Conservation (phyloP, 1,140 invertebrate genomes). For the Agrypnia vestita region DNA sequence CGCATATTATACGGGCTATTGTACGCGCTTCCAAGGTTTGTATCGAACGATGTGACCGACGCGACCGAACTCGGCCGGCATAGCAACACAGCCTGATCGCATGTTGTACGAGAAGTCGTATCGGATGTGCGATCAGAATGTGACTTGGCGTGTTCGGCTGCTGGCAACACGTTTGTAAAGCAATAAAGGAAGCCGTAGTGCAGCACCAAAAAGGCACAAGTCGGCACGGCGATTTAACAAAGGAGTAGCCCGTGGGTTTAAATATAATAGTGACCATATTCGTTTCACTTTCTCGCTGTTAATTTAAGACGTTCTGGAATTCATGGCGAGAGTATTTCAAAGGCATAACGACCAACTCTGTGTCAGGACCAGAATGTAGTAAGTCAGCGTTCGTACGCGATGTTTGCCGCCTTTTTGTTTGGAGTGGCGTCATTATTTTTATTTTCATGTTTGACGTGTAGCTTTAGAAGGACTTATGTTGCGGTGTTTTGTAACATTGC, state of each 20-base stretch:
- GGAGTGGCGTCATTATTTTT: slow-evolving; percentile 31
- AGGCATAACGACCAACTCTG: slow-evolving; percentile 37
- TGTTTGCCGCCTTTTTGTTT: slow-evolving; percentile 20
- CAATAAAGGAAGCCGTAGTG: slow-evolving; percentile 34
- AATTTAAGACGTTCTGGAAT: slow-evolving; percentile 41
- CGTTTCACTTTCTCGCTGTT: background rate
- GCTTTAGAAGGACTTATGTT: slow-evolving; percentile 43
- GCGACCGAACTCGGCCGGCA: slow-evolving; percentile 20
- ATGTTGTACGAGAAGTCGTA: slow-evolving; percentile 2
- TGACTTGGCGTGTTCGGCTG: background rate
- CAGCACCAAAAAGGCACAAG: slow-evolving; percentile 16
- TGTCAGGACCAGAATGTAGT: slow-evolving; percentile 19
- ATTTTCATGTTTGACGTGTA: slow-evolving; percentile 23
- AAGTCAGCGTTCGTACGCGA: background rate
- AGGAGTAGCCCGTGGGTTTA: background rate
- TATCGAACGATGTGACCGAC: slow-evolving; percentile 36
- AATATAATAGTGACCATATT: slow-evolving; percentile 7
- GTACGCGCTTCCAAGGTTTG: slow-evolving; percentile 44
- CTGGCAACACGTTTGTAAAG: slow-evolving; percentile 44
- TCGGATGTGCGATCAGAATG: slow-evolving; percentile 12
- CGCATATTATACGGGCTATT: slow-evolving; percentile 21
- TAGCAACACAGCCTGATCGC: slow-evolving; percentile 41
- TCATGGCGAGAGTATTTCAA: slow-evolving; percentile 29
- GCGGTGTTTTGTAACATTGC: background rate
- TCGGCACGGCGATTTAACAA: background rate